Evolutionary conservation across 2,888 invertebrate genomes (phyloP), one percentile per base, ranked within the genome.

Genomic region (Drosophila quinaria): DNA sequence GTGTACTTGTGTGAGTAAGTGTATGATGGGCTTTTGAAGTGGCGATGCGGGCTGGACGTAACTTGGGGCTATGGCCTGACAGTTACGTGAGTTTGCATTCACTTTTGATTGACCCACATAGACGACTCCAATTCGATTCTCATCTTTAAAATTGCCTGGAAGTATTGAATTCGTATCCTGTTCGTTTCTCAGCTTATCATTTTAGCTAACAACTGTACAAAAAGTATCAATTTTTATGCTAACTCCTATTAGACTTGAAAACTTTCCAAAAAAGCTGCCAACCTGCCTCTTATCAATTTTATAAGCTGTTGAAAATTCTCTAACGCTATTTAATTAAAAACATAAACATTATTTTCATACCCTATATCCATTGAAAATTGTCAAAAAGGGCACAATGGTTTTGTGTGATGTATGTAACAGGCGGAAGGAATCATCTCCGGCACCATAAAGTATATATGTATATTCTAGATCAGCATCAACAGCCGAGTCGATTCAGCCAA

Each of bases 1-100:
- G 46, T 25, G 39, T 56, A 8, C 29, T 39, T 17, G n/a, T 41
- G 15, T 44, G 39, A 41, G 41, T 56, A 29, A 29, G 42, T 22
- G 47, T 39, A 4, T 54, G 58, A 37, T 51, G 74, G 66, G 74
- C 71, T 74, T 54, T 74, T 71, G 35, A 74, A 71, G 68, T 74
- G 39, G 49, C 58, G 37, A 55, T 47, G 15, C 33, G 54, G n/a
- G 25, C 59, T 29, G 41, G 19, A 41, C 46, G 72, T 17, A 33
- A 54, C 35, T 70, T 61, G 39, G 44, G 17, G n/a, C 19, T 29
- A 25, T 44, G n/a, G 33, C 11, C 25, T 37, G 44, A 44, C 61
- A 52, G 15, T 64, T 50, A 55, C 55, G 55, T 55, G 42, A 31
- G 42, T 31, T 55, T 35, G 5, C 37, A 5, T 25, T 37, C 37